Evolutionary conservation across 2,797 vertebrate species (phyloP), one percentile per base, ranked within the genome.

Genomic region (Cephalopachus bancanus): DNA sequence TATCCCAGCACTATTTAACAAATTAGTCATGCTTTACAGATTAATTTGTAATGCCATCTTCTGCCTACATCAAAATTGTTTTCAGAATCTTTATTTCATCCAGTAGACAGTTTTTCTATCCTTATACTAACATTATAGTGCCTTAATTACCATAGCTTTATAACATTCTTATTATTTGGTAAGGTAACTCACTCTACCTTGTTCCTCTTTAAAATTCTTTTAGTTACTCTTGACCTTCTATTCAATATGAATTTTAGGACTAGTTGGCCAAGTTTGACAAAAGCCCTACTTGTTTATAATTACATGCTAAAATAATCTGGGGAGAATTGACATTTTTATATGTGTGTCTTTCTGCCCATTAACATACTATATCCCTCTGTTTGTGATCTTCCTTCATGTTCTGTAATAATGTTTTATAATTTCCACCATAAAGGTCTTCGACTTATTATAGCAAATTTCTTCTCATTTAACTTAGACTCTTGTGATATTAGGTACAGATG

Each of bases 401-500:
- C 24, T 51, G 67, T 91, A 67, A 85, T 62, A 59, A 51, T 83
- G 10, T 37, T 95, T 94, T 89, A 33, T 78, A 67, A 67, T 88
- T 93, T 94, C 83, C 11, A 83, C 44, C 22, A 22, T 85, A 75
- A 74, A 86, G 28, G 10, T 89, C n/a, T 96, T 78, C 14, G 78
- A n/a, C n/a, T n/a, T 86, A 44, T 92, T 91, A 81, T 83, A 28
- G 96, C 89, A 74, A 51, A 69, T 75, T 86, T 90, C 69, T 93
- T 89, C 22, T 75, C 30, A 28, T 80, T 10, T 76, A 79, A 88
- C 81, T 65, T 74, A 76, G 62, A 53, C 78, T 86, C 75, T 83
- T 74, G 24, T 84, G 10, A 60, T 94, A 16, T 17, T 83, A 49
- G 55, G 0, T 83, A 17, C 28, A 94, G 28, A 62, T 91, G 9